A percentile compares a stretch with the other conserved stretches of the same genome.
These are phyloP conservation scores for Cephalopterus ornatus DNA, from an alignment of 2,113 vertebrate species.

Conservation along the genomic window DNA sequence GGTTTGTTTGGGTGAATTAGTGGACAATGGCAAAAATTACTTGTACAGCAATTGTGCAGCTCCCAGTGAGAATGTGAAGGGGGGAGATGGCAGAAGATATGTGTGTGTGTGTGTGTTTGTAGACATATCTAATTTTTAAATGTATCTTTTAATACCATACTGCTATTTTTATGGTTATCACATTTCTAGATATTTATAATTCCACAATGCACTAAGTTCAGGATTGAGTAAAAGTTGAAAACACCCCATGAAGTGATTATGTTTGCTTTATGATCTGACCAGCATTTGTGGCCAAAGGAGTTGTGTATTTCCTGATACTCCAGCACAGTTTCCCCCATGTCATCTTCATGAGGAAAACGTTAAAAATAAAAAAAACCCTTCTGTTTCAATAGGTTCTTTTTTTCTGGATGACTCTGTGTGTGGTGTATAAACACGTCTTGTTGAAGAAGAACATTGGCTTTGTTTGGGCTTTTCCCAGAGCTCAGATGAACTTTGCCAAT, in stretches of 20 bases:
- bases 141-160: background rate
- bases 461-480: background rate
- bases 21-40: background rate
- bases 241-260: background rate
- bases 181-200: background rate
- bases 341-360: background rate
- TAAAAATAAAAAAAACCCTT: background rate
- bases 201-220: background rate
- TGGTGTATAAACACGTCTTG: background rate
- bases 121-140: background rate
- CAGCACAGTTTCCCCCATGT: no score
- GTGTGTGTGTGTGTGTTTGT: accelerated
- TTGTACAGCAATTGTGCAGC: background rate
- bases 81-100: background rate
- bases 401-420: background rate
- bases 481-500: background rate
- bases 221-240: background rate
- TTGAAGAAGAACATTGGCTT: background rate
- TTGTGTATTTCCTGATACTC: background rate
- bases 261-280: background rate
- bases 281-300: background rate
- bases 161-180: background rate
- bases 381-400: background rate
- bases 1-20: slow-evolving; percentile 16
- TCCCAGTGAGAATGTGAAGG: background rate